Evolutionary conservation across 1,140 invertebrate genomes (phyloP).

Genomic region (Orius insidiosus): DNA sequence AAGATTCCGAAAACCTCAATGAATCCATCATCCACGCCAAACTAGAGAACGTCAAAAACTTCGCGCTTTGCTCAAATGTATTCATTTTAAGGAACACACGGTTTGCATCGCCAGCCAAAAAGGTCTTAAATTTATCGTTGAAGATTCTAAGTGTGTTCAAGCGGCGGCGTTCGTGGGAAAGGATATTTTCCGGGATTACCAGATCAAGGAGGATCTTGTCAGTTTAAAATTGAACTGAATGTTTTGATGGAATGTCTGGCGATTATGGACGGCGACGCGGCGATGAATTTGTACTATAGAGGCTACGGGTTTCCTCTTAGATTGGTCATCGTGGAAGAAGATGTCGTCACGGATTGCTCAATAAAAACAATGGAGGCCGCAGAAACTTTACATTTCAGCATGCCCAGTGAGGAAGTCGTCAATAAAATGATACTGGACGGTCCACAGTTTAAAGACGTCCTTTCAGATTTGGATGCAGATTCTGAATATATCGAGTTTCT

Average conservation of each 20-base stretch:
- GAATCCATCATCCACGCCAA: slow-evolving; percentile 36
- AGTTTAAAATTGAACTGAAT: slow-evolving; percentile 63
- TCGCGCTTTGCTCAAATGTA: slow-evolving; percentile 66
- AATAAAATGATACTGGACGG: slow-evolving; percentile 80
- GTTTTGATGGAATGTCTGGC: slow-evolving; percentile 72
- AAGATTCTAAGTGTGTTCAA: slow-evolving; percentile 81
- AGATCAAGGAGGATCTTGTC: slow-evolving; percentile 39
- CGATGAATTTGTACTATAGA: slow-evolving; percentile 58
- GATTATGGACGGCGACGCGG: slow-evolving; percentile 63
- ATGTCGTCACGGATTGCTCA: slow-evolving; percentile 74
- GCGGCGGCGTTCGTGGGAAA: slow-evolving; percentile 78
- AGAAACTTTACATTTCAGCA: slow-evolving; percentile 64
- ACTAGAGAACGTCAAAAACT: slow-evolving; percentile 64
- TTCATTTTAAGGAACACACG: slow-evolving; percentile 73
- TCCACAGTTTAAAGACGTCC: slow-evolving; percentile 57
- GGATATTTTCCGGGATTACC: slow-evolving; percentile 43
- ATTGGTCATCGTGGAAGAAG: slow-evolving; percentile 56
- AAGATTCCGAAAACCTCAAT: neutral
- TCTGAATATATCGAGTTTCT: slow-evolving; percentile 65
- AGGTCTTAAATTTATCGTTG: slow-evolving; percentile 81
- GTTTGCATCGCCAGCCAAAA: slow-evolving; percentile 60
- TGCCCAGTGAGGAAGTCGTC: slow-evolving; percentile 36
- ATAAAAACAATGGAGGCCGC: slow-evolving; percentile 67
- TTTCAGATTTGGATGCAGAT: slow-evolving; percentile 65
- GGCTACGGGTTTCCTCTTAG: slow-evolving; percentile 50